Conservation (phyloP, 2,797 vertebrate species). For the Acipenser oxyrinchus region DNA sequence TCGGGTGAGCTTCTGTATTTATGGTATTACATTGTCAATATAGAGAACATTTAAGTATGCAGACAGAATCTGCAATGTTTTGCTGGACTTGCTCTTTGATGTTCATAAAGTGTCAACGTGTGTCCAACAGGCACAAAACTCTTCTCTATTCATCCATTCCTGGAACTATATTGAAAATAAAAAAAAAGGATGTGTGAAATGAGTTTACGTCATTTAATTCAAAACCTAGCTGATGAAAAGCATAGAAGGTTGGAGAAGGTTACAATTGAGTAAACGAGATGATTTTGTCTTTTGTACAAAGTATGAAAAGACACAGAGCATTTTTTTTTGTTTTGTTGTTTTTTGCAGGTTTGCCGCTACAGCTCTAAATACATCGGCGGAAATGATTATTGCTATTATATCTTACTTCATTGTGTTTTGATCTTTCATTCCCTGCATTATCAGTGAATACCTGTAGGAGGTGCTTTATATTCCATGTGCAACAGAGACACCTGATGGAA, state of each 20-base stretch:
- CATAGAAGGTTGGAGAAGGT: background rate
- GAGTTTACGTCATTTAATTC: background rate
- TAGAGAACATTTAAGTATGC: background rate
- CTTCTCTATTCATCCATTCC: constrained; percentile 2
- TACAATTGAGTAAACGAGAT: background rate
- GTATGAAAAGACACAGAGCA: background rate
- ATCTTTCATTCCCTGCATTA: no score
- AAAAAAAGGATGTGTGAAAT: constrained; percentile 1
- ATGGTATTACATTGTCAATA: background rate
- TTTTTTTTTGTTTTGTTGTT: background rate
- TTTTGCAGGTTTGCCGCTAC: background rate
- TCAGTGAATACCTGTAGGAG: no score
- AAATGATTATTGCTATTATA: no score
- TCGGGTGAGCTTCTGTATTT: background rate
- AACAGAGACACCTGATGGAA: no score
- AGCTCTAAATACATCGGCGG: background rate
- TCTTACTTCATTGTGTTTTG: no score
- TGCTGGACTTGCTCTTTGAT: constrained; percentile 2
- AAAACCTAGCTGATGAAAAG: background rate
- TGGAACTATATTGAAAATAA: constrained; percentile 4
- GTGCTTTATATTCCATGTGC: no score
- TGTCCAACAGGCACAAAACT: constrained; percentile 10
- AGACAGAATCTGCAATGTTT: background rate
- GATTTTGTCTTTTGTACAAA: background rate
- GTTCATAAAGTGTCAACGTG: background rate